Base-by-base conservation (phyloP, 2,888 invertebrate genomes). In the Timema podura region DNA sequence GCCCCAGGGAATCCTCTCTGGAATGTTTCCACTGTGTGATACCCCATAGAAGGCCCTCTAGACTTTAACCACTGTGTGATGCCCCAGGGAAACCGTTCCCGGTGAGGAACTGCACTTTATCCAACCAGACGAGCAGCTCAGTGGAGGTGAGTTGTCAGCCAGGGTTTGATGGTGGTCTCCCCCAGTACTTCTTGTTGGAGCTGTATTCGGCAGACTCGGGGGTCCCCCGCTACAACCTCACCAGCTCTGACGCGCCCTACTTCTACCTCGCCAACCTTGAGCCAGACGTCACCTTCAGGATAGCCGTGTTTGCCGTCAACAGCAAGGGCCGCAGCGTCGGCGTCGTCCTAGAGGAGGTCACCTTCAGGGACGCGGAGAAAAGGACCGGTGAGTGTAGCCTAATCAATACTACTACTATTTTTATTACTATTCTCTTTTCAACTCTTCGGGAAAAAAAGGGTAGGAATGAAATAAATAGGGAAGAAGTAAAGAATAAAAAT, bases 101-200 rank as follows among this genome's bases (percentile, higher is more conserved):
- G 68, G 93, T 94, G 67, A 88, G 89, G 73, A 95, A 95, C 83
- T 95, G 95, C 82, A 87, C 91, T 68, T 84, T 93, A 76, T 90
- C 90, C 81, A 95, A 95, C 82, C 91, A 92, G 80, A 94, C 94
- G 15, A 89, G 90, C 77, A 91, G 90, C 77, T 91, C 91, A 72
- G 91, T 92, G 76, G 89, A 91, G 81, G 91, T 94, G 75, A 88
- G 88, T 77, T 95, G 95, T 81, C 86, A 90, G 78, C 85, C 92
- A 45, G 92, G 92, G 76, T 94, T 93, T 83, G 94, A 95, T 83
- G 95, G 95, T 72, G 95, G 95, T 74, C 87, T 95, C 77, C 92
- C 93, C 72, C 94, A 95, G 84, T 86, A 87, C 80, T 95, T 95
- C 84, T 85, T 92, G 68, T 86, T 95, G 75, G 93, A 94, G 83